Evolutionary conservation across 2,888 invertebrate genomes (phyloP).

Genomic region (Cerastis leucographa): DNA sequence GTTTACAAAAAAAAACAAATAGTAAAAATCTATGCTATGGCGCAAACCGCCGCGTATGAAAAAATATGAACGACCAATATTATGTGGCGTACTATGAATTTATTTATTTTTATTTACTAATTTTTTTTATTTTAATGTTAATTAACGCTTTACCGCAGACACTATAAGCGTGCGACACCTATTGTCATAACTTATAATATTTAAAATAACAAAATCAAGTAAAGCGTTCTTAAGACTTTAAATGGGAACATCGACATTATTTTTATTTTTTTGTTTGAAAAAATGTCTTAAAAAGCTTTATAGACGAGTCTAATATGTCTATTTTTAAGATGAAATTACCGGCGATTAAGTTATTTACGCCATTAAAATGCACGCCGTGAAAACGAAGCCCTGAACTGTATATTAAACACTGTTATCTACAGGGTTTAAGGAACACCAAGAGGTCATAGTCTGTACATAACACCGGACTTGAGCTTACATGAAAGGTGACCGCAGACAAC

Average conservation of each 20-base stretch:
- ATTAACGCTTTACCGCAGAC: slow-evolving; percentile 32
- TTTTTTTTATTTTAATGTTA: not conserved
- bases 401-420: too few species aligned
- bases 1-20: not conserved
- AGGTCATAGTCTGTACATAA: too few species aligned
- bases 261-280: slow-evolving; percentile 18
- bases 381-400: not conserved
- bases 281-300: slow-evolving; percentile 61
- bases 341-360: slow-evolving; percentile 22
- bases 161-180: not conserved
- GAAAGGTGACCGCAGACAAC: too few species aligned
- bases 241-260: slow-evolving; percentile 19
- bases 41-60: slow-evolving; percentile 48
- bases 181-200: too few species aligned
- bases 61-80: slow-evolving; percentile 45
- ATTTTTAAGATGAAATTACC: slow-evolving; percentile 46
- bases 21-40: slow-evolving; percentile 39
- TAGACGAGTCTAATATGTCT: slow-evolving; percentile 43
- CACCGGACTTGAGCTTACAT: too few species aligned
- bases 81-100: slow-evolving; percentile 37
- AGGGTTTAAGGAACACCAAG: too few species aligned
- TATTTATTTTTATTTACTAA: slow-evolving; percentile 17
- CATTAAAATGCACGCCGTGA: slow-evolving; percentile 15
- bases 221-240: slow-evolving; percentile 32
- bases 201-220: not conserved